Evolutionary conservation across 2,113 vertebrate genomes (phyloP).

Genomic region (Pardalotus punctatus): DNA sequence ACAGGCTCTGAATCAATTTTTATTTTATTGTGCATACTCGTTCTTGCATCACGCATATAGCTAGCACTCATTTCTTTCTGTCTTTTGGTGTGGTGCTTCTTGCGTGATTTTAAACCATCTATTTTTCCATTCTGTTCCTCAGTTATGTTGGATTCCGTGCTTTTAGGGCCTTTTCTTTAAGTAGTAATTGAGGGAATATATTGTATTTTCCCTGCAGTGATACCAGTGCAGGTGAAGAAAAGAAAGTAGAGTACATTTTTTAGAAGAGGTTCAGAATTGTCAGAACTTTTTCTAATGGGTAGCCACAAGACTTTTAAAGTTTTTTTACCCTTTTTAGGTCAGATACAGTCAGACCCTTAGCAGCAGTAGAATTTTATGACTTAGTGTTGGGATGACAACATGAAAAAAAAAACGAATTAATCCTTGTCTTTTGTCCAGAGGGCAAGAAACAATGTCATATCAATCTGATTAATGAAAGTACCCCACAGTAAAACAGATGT

Average conservation of each 20-base stretch:
- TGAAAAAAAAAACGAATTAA: neutral
- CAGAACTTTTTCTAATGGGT: neutral
- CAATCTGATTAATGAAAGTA: neutral
- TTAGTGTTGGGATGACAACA: neutral
- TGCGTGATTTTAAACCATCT: neutral
- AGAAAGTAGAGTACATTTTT: neutral
- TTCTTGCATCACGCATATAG: neutral
- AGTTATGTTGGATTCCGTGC: neutral
- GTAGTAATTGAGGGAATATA: neutral
- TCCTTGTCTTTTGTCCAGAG: neutral
- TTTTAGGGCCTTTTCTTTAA: neutral
- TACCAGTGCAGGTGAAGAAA: neutral
- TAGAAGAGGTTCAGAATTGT: neutral
- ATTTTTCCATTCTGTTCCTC: neutral
- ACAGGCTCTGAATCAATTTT: neutral
- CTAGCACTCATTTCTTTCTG: neutral
- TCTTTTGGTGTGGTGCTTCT: neutral
- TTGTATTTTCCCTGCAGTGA: neutral
- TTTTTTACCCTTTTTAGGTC: neutral
- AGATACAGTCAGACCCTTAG: neutral
- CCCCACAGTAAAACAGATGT: neutral
- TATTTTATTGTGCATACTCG: neutral
- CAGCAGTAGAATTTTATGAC: neutral
- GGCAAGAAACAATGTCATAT: neutral
- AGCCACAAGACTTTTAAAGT: rapidly evolving